phyloP scores from a whole-genome alignment of 1,140 invertebrate genomes.

The Orussus abietinus region DNA sequence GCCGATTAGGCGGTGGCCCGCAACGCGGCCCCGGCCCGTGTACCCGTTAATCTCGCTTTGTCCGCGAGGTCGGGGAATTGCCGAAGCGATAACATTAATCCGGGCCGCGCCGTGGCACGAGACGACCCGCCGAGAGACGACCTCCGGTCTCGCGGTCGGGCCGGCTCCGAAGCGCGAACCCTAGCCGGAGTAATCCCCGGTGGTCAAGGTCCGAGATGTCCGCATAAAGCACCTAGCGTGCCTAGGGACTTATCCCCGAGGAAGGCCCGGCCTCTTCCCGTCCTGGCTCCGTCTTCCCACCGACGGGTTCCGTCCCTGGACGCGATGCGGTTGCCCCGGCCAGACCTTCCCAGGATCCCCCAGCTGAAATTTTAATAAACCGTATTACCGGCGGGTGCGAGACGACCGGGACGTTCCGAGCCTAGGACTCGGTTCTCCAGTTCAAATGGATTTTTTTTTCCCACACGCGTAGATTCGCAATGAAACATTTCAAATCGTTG shows the following conservation, averaged over 20 bases:
- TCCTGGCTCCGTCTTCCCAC: neutral
- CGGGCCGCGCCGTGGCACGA: slow-evolving; percentile 21
- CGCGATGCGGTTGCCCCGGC: slow-evolving; percentile 38
- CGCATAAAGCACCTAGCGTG: slow-evolving; percentile 34
- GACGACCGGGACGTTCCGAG: no score
- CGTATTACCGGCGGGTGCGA: no score
- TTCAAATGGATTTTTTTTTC: no score
- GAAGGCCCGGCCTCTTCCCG: slow-evolving; percentile 13
- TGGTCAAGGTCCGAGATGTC: slow-evolving; percentile 40
- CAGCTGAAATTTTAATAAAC: slow-evolving; percentile 53
- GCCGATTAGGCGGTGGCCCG: no score
- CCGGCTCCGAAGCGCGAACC: no score
- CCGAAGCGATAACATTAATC: slow-evolving; percentile 51
- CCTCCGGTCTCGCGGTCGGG: slow-evolving; percentile 29
- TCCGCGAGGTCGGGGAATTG: slow-evolving; percentile 34
- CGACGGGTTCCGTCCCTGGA: slow-evolving; percentile 39
- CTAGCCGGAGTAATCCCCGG: slow-evolving; percentile 49
- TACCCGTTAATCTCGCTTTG: slow-evolving; percentile 34
- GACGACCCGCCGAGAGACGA: slow-evolving; percentile 15
- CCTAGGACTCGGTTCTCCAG: no score
- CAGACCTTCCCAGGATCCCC: slow-evolving; percentile 19
- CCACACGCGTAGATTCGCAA: no score
- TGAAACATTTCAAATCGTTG: no score
- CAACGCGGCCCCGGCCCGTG: no score
- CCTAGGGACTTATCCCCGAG: slow-evolving; percentile 25